phyloP scores from a whole-genome alignment of 1,140 invertebrate species.

The Drosophila kepulauana region DNA sequence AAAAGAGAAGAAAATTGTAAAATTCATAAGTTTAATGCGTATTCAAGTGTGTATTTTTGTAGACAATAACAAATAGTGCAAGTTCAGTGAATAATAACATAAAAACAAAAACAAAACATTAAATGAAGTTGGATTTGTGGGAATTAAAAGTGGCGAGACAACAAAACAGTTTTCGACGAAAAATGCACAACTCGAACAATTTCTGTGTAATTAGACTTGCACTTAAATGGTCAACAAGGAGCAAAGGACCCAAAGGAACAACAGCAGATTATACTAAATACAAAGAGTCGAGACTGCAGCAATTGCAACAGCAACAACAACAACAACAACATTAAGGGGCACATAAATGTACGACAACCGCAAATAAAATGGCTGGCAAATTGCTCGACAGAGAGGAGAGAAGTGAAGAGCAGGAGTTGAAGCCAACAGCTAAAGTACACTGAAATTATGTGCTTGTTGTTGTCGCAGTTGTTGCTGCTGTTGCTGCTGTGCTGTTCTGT shows the following conservation, averaged over 20 bases:
- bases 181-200: constrained; percentile 64
- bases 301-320: constrained; percentile 41
- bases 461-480: not conserved
- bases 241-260: constrained; percentile 33
- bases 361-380: constrained; percentile 81
- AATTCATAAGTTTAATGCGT: constrained; percentile 23
- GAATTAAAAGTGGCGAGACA: not conserved
- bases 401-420: not conserved
- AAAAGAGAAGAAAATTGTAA: constrained; percentile 22
- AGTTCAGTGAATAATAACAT: constrained; percentile 12
- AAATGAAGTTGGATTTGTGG: not conserved
- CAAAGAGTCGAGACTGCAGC: constrained; percentile 45
- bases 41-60: not conserved
- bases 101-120: not conserved
- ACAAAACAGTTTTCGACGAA: constrained; percentile 12
- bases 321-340: constrained; percentile 34
- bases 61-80: not conserved
- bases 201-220: constrained; percentile 77
- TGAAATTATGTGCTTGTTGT: constrained; percentile 72
- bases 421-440: constrained; percentile 21
- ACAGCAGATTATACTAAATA: constrained; percentile 71
- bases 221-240: constrained; percentile 79
- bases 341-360: constrained; percentile 78
- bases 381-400: constrained; percentile 43
- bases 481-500: constrained; percentile 12